Evolutionary conservation across 2,888 invertebrate species (phyloP).

Genomic region (Drosophila melanosoma): DNA sequence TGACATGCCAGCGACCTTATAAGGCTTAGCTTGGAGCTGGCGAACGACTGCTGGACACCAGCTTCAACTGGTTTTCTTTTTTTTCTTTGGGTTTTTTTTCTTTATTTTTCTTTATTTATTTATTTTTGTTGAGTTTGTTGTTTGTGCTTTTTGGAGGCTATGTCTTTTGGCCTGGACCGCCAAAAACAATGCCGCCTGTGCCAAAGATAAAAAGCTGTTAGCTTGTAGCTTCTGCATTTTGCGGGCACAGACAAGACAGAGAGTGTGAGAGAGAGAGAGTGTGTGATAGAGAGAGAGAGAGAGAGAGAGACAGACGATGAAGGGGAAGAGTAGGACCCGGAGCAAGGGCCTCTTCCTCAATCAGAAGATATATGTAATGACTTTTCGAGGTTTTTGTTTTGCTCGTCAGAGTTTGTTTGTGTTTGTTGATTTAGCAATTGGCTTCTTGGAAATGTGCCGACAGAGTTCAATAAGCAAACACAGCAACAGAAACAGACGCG

Average conservation of each 20-base stretch:
- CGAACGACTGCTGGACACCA: constrained; percentile 44
- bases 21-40: constrained; percentile 56
- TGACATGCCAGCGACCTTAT: constrained; percentile 76
- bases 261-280: not conserved
- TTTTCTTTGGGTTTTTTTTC: constrained; percentile 24
- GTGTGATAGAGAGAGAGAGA: not conserved
- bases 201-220: constrained; percentile 82
- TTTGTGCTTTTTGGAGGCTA: constrained; percentile 28
- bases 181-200: constrained; percentile 75
- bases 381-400: constrained; percentile 76
- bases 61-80: constrained; percentile 54
- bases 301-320: not conserved
- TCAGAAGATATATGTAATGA: constrained; percentile 75
- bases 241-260: constrained; percentile 27
- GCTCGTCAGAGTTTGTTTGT: constrained; percentile 62
- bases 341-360: constrained; percentile 41
- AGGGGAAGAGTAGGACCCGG: not conserved
- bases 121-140: constrained; percentile 24
- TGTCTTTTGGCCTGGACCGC: constrained; percentile 57
- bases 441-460: constrained; percentile 74
- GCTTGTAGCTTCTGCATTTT: constrained; percentile 83
- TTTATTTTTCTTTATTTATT: constrained; percentile 1
- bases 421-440: constrained; percentile 76
- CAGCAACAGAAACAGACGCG: constrained; percentile 5
- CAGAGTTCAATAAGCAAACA: constrained; percentile 63